Evolutionary conservation across 92 coral and sea anemone species (phyloP), one percentile per base, ranked within the genome.

Genomic region (Epizoanthus stellaris): DNA sequence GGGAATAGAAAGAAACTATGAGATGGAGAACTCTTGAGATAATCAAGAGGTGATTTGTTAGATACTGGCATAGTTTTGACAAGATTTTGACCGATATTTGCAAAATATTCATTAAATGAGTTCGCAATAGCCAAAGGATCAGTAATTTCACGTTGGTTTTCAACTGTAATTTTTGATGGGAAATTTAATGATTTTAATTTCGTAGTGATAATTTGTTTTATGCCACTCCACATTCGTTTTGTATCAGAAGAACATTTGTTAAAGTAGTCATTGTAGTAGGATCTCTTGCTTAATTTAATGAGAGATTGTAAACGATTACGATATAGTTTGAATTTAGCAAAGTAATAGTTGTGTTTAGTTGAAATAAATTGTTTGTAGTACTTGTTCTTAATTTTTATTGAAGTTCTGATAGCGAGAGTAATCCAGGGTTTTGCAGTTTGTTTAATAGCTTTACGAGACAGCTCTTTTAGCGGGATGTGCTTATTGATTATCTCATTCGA

Each of bases 401-500:
- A 89, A 4, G 58, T 66, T 81, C 67, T 80, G 4, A 89, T 67
- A 12, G 59, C 89, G 36, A 30, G 36, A 30, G 36, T 30, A 30
- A 30, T 30, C 36, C 36, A 30, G 36, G 36, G 36, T 30, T 30
- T 30, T 30, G 36, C 36, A 30, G 36, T 30, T 39, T 58, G 7
- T 19, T 83, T 89, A 30, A 89, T 80, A 9, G 76, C 82, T 53
- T 59, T 79, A 45, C 70, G 80, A 56, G 85, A 76, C 54, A 85
- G 57, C 64, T 80, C 57, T 62, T 65, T 89, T 63, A 79, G 16
- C 17, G 87, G 89, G 49, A 89, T 30, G 58, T 89, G 92, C 57
- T 54, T 73, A 89, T 89, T 77, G 20, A 85, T 70, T 77, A 85
- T 74, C 57, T 30, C 63, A 39, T 57, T 23, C 38, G 77, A 23